phyloP scores from a whole-genome alignment of 2,888 invertebrate genomes.

The Acleris literana region DNA sequence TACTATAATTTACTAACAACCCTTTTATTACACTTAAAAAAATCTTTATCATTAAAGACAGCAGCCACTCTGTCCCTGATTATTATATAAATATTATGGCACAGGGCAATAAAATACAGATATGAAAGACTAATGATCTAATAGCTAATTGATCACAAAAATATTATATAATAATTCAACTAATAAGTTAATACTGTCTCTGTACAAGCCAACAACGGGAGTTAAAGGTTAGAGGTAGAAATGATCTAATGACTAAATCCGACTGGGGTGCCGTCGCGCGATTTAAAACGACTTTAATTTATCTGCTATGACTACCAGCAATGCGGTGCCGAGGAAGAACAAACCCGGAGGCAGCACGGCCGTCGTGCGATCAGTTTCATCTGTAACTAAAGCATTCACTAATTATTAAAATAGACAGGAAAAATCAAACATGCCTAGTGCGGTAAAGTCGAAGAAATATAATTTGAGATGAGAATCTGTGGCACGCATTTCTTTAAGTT shows the following conservation, averaged over 20 bases:
- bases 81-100: conserved; percentile 1
- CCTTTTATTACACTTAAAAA: background rate
- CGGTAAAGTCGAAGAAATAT: too few relatives aligned
- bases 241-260: conserved; percentile 50
- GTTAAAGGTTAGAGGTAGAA: conserved; percentile 57
- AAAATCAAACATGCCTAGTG: too few relatives aligned
- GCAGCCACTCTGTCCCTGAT: background rate
- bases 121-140: conserved; percentile 29
- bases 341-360: conserved; percentile 71
- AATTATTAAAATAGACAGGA: too few relatives aligned
- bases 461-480: too few relatives aligned
- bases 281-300: conserved; percentile 62
- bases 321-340: conserved; percentile 76
- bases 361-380: conserved; percentile 62
- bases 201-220: conserved; percentile 42
- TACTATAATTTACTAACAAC: conserved; percentile 1
- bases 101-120: conserved; percentile 21
- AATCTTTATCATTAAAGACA: background rate
- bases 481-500: too few relatives aligned
- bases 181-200: conserved; percentile 71
- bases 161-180: conserved; percentile 52
- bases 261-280: conserved; percentile 48
- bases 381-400: conserved; percentile 54
- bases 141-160: conserved; percentile 31
- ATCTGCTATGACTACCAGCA: conserved; percentile 75